phyloP scores from a whole-genome alignment of 2,113 vertebrate species.

The Leptobrachium ailaonicum region DNA sequence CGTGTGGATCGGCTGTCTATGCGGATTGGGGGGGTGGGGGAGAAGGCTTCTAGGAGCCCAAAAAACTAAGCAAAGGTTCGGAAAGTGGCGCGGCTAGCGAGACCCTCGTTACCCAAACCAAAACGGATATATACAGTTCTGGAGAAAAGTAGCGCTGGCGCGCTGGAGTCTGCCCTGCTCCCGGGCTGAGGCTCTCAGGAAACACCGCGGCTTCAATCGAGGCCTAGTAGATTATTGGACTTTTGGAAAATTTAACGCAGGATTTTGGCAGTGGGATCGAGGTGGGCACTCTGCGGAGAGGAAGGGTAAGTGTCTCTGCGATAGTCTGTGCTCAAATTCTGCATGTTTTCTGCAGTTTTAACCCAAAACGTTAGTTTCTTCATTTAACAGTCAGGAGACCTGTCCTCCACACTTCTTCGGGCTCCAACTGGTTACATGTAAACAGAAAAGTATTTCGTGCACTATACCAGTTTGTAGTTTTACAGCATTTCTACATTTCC shows the following conservation, averaged over 20 bases:
- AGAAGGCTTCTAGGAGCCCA: background rate
- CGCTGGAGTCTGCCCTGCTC: constrained; percentile 59
- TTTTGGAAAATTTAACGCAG: background rate
- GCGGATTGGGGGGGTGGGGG: constrained; percentile 10
- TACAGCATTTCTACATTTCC: no score
- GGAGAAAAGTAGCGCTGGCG: constrained; percentile 49
- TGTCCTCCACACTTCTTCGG: no score
- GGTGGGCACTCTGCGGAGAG: constrained; percentile 25
- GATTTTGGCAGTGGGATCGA: background rate
- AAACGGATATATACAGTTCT: constrained; percentile 22
- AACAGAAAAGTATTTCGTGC: no score
- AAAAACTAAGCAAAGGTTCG: background rate
- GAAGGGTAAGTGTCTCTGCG: constrained; percentile 51
- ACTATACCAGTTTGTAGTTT: no score
- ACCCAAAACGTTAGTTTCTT: no score
- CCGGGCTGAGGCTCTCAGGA: constrained; percentile 78
- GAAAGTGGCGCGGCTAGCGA: background rate
- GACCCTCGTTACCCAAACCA: background rate
- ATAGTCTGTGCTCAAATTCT: no score
- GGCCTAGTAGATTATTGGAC: constrained; percentile 68
- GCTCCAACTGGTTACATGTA: no score
- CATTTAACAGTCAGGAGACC: no score
- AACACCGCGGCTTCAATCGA: constrained; percentile 82
- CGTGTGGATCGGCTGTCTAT: constrained; percentile 54
- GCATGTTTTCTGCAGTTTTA: no score